Conservation (phyloP, 1,140 invertebrate genomes). For the Bursaphelenchus mucronatus region DNA sequence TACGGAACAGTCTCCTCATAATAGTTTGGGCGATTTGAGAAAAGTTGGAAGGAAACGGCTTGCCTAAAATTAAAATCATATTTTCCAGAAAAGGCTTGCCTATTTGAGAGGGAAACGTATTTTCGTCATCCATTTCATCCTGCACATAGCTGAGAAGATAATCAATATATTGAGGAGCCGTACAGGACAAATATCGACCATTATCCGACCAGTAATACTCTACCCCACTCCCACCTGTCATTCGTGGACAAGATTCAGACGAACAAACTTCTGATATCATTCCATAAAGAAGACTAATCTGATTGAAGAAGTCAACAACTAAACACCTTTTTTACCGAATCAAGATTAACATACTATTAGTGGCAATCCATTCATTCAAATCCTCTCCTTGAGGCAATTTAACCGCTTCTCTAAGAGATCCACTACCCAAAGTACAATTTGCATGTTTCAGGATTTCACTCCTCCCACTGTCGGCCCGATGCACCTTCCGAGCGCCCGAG, state of each 20-base stretch:
- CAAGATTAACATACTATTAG: conserved; percentile 74
- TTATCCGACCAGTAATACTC: conserved; percentile 99
- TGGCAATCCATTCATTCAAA: conserved; percentile 98
- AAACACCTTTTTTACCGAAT: conserved; percentile 56
- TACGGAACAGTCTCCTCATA: conserved; percentile 90
- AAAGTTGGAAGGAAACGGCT: conserved; percentile 66
- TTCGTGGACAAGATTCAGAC: conserved; percentile 92
- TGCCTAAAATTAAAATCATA: conserved; percentile 33
- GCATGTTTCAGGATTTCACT: conserved; percentile 70
- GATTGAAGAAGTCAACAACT: conserved; percentile 99
- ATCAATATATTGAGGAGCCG: conserved; percentile 98
- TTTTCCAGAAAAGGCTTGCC: conserved; percentile 66
- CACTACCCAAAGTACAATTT: conserved; percentile 91
- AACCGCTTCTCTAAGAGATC: conserved; percentile 88
- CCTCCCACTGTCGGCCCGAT: no score
- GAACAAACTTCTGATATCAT: conserved; percentile 99
- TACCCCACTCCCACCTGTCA: conserved; percentile 91
- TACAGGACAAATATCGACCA: conserved; percentile 95
- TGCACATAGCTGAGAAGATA: conserved; percentile 99
- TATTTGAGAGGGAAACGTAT: conserved; percentile 96
- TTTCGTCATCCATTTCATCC: conserved; percentile 97
- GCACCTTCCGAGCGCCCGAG: no score
- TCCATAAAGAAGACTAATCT: conserved; percentile 99
- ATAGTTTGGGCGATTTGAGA: conserved; percentile 94
- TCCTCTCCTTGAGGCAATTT: conserved; percentile 97